phyloP scores from a whole-genome alignment of 2,888 invertebrate genomes.

The Halictus quadricinctus region DNA sequence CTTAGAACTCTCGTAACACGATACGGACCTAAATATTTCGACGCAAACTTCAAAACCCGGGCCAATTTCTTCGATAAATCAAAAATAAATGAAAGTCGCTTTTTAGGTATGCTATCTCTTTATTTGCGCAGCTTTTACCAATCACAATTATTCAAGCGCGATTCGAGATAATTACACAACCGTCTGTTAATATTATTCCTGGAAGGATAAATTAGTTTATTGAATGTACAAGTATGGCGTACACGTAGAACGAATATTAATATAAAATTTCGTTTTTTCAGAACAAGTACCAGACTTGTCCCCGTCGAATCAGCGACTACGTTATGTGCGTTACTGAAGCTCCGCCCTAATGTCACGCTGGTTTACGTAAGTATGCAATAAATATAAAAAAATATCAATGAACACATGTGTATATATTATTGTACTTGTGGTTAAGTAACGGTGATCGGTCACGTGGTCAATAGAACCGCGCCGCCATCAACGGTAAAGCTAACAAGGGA shows the following conservation, averaged over 20 bases:
- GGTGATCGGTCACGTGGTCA: neutral
- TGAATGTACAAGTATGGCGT: constrained; percentile 28
- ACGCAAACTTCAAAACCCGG: too few species aligned
- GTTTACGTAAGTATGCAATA: neutral
- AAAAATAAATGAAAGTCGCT: neutral
- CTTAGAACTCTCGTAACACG: too few species aligned
- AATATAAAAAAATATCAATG: constrained; percentile 22
- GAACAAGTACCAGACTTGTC: neutral
- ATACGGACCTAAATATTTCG: too few species aligned
- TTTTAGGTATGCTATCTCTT: constrained; percentile 5
- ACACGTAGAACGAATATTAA: neutral
- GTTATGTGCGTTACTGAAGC: constrained; percentile 24
- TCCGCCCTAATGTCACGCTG: neutral
- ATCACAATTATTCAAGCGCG: constrained; percentile 18
- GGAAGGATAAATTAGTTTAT: constrained; percentile 14
- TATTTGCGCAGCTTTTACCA: constrained; percentile 23
- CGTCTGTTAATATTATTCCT: neutral
- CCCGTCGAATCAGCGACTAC: constrained; percentile 7
- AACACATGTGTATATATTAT: constrained; percentile 37
- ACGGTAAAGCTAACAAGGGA: neutral
- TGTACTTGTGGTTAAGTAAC: constrained; percentile 44
- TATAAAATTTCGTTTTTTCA: neutral
- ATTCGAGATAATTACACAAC: neutral
- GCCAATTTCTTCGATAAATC: neutral
- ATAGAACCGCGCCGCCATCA: neutral